Conservation (phyloP, 2,888 invertebrate genomes). For the Apodemia duryi region DNA sequence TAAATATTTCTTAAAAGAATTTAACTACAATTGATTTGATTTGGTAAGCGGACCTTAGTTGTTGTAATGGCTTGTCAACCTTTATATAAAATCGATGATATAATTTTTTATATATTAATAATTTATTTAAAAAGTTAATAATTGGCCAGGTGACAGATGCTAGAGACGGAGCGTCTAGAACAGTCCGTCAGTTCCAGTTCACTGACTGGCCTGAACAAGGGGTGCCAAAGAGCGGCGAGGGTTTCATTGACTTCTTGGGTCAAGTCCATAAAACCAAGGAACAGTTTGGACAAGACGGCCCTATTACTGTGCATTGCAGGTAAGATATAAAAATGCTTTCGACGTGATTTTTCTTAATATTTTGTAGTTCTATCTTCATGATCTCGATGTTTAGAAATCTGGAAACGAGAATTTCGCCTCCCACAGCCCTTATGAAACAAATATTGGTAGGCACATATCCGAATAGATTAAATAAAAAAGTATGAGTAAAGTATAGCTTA, state of each 20-base stretch:
- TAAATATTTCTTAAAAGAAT: no score
- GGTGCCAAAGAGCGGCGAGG: slow-evolving; percentile 98
- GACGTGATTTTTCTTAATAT: neutral
- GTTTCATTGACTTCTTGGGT: slow-evolving; percentile 99
- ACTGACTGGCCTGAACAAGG: slow-evolving; percentile 98
- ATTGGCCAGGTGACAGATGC: slow-evolving; percentile 91
- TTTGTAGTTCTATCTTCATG: no score
- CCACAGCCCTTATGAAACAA: no score
- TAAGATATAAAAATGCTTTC: slow-evolving; percentile 39
- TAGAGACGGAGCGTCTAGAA: slow-evolving; percentile 96
- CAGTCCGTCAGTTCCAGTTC: slow-evolving; percentile 97
- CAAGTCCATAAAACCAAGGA: slow-evolving; percentile 99
- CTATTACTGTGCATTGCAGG: slow-evolving; percentile 99
- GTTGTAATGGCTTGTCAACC: no score
- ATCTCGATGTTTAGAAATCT: no score
- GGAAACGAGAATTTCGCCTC: no score
- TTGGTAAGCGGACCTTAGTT: no score
- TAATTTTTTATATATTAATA: neutral
- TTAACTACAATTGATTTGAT: no score
- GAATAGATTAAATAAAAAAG: no score
- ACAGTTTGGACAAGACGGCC: slow-evolving; percentile 99
- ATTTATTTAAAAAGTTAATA: neutral
- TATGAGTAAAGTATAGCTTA: no score
- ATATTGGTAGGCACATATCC: no score
- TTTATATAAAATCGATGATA: neutral